A percentile compares a stretch with the other conserved stretches of the same genome.
Conservation (phyloP, 2,797 vertebrate genomes). For the Menidia menidia region DNA sequence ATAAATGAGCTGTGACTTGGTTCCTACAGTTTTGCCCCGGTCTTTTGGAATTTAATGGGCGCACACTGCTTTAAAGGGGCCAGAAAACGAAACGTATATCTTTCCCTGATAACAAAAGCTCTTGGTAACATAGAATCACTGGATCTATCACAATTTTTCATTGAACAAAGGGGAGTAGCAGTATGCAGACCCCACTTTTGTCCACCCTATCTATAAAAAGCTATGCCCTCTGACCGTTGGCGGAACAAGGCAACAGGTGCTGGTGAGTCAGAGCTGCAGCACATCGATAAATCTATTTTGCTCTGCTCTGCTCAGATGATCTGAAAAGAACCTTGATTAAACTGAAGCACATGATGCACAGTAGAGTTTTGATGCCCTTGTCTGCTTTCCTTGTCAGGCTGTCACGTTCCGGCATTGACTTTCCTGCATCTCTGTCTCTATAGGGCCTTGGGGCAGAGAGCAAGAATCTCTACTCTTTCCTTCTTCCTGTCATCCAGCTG, state of each 20-base stretch:
- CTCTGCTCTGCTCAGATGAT: constrained; percentile 1
- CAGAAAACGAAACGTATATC: constrained; percentile 14
- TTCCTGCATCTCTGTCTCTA: constrained; percentile 39
- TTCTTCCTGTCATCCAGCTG: constrained; percentile 96
- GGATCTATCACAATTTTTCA: too few species aligned
- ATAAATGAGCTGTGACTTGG: constrained; percentile 12
- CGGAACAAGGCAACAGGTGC: neutral
- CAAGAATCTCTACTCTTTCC: constrained; percentile 96
- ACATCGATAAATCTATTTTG: constrained; percentile 7
- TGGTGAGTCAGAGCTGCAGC: neutral
- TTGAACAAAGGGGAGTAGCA: too few species aligned
- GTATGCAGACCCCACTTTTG: neutral
- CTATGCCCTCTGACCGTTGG: neutral
- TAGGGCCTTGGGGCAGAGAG: constrained; percentile 96
- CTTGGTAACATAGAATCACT: constrained; percentile 1
- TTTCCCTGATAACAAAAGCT: too few species aligned
- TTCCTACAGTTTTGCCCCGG: constrained; percentile 1
- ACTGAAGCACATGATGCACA: constrained; percentile 4
- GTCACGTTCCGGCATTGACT: constrained; percentile 22
- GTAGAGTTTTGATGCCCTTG: neutral
- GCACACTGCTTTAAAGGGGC: constrained; percentile 4
- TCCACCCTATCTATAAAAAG: neutral
- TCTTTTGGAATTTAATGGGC: constrained; percentile 15
- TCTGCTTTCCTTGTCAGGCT: constrained; percentile 20
- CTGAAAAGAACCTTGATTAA: constrained; percentile 17